These are phyloP conservation scores for Pelagia noctiluca DNA, from an alignment of 30 jellyfish, hydroid and myxozoan species.

Conservation along the genomic window DNA sequence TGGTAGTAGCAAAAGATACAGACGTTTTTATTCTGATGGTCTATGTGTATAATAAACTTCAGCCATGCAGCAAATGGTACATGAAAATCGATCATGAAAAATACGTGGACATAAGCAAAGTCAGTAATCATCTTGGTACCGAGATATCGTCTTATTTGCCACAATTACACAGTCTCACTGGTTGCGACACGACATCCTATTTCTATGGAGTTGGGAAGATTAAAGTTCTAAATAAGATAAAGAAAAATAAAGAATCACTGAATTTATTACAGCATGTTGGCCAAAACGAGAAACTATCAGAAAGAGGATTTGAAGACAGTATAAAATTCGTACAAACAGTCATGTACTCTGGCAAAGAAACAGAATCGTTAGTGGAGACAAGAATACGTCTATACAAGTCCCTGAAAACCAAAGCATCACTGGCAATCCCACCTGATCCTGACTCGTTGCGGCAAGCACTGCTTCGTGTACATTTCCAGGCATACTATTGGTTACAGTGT, in stretches of 20 bases:
- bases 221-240: slow-evolving; percentile 17
- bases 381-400: background rate
- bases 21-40: slow-evolving; percentile 23
- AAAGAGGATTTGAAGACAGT: background rate
- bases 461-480: slow-evolving; percentile 30
- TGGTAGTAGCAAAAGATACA: slow-evolving; percentile 20
- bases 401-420: slow-evolving; percentile 39
- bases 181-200: slow-evolving; percentile 36
- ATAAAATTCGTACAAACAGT: slow-evolving; percentile 20
- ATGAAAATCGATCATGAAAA: slow-evolving; percentile 36
- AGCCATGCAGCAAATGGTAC: slow-evolving; percentile 14
- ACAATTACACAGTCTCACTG: slow-evolving; percentile 34
- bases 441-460: slow-evolving; percentile 31
- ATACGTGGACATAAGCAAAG: slow-evolving; percentile 13
- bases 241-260: background rate
- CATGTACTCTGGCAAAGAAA: slow-evolving; percentile 30
- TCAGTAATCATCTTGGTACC: slow-evolving; percentile 5
- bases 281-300: background rate
- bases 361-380: slow-evolving; percentile 32
- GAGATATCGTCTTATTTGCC: slow-evolving; percentile 13
- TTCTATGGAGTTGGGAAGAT: slow-evolving; percentile 48
- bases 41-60: slow-evolving; percentile 3
- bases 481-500: slow-evolving; percentile 15
- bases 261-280: slow-evolving; percentile 6
- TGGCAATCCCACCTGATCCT: slow-evolving; percentile 42